phyloP scores from a whole-genome alignment of 1,140 invertebrate genomes.

The Cryptotermes secundus region DNA sequence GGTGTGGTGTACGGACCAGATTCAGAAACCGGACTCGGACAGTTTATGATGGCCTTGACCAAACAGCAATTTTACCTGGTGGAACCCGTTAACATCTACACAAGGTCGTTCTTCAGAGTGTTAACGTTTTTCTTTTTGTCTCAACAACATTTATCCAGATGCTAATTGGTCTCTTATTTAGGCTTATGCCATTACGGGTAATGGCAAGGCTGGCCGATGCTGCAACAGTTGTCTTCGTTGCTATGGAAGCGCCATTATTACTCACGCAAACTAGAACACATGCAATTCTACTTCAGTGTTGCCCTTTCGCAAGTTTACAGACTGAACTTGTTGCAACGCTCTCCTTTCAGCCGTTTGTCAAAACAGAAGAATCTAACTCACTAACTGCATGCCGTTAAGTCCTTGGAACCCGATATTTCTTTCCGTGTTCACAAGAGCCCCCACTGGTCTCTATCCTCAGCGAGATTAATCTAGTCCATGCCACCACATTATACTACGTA shows the following conservation, averaged over 20 bases:
- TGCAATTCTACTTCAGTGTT: no score
- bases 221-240: neutral
- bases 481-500: no score
- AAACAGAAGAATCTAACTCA: no score
- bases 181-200: neutral
- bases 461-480: no score
- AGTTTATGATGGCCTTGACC: neutral
- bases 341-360: no score
- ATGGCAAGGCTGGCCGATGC: neutral
- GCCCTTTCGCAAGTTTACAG: no score
- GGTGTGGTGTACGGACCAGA: neutral
- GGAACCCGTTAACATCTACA: neutral
- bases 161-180: neutral
- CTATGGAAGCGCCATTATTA: neutral
- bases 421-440: no score
- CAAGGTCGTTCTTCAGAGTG: neutral
- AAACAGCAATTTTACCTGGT: neutral
- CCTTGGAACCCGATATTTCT: no score
- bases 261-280: neutral
- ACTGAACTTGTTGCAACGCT: no score
- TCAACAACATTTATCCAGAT: neutral
- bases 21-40: slow-evolving; percentile 1
- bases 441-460: no score
- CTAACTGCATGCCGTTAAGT: no score
- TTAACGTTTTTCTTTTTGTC: neutral